Conservation (phyloP, 2,113 vertebrate species). For the Oreochromis aureus region DNA sequence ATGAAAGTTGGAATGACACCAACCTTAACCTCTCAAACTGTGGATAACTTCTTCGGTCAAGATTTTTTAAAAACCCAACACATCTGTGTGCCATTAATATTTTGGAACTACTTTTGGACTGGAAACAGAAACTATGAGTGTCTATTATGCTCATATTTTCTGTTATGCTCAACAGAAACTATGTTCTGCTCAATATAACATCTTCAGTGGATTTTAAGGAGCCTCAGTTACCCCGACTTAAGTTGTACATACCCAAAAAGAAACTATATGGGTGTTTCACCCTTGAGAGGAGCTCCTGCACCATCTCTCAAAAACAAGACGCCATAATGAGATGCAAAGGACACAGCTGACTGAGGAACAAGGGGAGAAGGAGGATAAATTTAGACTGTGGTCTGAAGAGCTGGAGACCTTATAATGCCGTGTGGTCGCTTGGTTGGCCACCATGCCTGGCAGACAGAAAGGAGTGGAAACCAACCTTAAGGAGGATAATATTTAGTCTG, state of each 20-base stretch:
- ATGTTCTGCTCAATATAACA: not conserved
- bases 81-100: not conserved
- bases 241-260: not conserved
- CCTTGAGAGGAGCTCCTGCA: constrained; percentile 11
- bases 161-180: not conserved
- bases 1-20: not conserved
- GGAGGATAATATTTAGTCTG: constrained; percentile 43
- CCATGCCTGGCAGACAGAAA: constrained; percentile 31
- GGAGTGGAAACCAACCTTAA: constrained; percentile 41
- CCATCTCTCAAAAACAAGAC: constrained; percentile 36
- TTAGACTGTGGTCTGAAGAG: constrained; percentile 51
- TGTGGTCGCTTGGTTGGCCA: constrained; percentile 43
- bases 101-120: not conserved
- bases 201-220: not conserved
- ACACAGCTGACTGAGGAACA: constrained; percentile 22
- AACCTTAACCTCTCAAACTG: not conserved
- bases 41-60: not conserved
- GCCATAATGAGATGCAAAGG: constrained; percentile 42
- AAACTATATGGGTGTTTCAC: constrained; percentile 19
- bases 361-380: constrained; percentile 43
- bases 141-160: not conserved
- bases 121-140: not conserved
- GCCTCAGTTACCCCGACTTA: not conserved
- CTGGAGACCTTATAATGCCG: constrained; percentile 46
- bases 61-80: not conserved